These are phyloP conservation scores for Aphaenogaster rudis DNA, from an alignment of 1,140 invertebrate genomes.

Conservation along the genomic window DNA sequence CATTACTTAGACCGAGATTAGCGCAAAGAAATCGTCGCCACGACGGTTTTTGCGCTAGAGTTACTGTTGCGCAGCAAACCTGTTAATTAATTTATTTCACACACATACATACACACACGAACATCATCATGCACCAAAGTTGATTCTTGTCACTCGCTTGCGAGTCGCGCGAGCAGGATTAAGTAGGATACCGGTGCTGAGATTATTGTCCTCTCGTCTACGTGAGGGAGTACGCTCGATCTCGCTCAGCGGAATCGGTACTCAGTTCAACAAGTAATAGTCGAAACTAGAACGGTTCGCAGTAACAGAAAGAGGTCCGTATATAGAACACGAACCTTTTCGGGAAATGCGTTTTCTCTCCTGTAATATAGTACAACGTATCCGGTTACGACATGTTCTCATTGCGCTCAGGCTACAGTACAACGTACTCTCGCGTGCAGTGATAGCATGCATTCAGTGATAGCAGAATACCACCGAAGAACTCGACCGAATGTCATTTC, in stretches of 20 bases:
- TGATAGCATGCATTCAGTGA: not conserved
- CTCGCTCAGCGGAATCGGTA: slow-evolving; percentile 58
- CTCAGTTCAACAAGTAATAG: slow-evolving; percentile 65
- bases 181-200: slow-evolving; percentile 77
- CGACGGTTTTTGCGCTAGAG: not conserved
- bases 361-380: slow-evolving; percentile 33
- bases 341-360: slow-evolving; percentile 55
- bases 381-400: not conserved
- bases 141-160: slow-evolving; percentile 79
- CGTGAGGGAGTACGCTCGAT: slow-evolving; percentile 59
- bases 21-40: not conserved
- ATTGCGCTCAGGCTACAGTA: not conserved
- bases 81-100: slow-evolving; percentile 79
- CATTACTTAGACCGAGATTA: slow-evolving; percentile 9
- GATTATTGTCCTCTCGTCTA: slow-evolving; percentile 67
- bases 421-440: slow-evolving; percentile 21
- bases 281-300: slow-evolving; percentile 64
- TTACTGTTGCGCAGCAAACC: slow-evolving; percentile 65
- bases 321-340: slow-evolving; percentile 60
- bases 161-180: slow-evolving; percentile 67
- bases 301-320: slow-evolving; percentile 38
- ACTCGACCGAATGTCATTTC: not conserved
- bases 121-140: slow-evolving; percentile 77
- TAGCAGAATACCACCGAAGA: not conserved
- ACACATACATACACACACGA: slow-evolving; percentile 46